Conservation (phyloP, 2,113 vertebrate genomes). For the Rafetus swinhoei region DNA sequence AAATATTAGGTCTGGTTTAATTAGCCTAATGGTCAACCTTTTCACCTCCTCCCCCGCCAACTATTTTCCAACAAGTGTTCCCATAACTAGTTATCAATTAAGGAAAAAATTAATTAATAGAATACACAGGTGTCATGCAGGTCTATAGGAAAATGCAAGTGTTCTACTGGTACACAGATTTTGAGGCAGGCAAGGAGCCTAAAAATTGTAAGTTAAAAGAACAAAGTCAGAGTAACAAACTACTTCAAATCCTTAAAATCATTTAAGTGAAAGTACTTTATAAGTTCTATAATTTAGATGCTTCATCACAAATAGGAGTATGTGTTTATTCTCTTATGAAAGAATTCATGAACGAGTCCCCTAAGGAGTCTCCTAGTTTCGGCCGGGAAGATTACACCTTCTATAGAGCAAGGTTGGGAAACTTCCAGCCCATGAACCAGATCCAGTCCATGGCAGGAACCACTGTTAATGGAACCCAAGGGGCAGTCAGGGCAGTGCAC, state of each 20-base stretch:
- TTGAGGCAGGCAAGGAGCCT: neutral
- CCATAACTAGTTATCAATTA: neutral
- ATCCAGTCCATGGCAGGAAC: too few relatives aligned
- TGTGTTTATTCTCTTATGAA: neutral
- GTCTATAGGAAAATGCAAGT: neutral
- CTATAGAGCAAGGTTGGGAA: neutral
- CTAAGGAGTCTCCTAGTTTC: neutral
- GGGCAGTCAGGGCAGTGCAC: too few relatives aligned
- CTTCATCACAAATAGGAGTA: neutral
- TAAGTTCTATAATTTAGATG: neutral
- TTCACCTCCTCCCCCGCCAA: neutral
- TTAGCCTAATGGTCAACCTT: constrained; percentile 51
- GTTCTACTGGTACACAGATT: neutral
- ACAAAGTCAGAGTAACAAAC: neutral
- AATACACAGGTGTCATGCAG: neutral
- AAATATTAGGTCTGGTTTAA: constrained; percentile 61
- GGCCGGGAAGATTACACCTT: neutral
- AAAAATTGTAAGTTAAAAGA: neutral
- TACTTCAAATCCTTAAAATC: neutral
- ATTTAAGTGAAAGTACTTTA: neutral
- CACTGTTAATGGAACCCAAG: too few relatives aligned
- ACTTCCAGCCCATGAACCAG: too few relatives aligned
- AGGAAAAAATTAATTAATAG: neutral
- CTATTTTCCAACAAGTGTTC: constrained; percentile 4
- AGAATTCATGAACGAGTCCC: neutral